These are phyloP conservation scores for Rhinoderma darwinii DNA, from an alignment of 2,113 vertebrate species.

Conservation along the genomic window DNA sequence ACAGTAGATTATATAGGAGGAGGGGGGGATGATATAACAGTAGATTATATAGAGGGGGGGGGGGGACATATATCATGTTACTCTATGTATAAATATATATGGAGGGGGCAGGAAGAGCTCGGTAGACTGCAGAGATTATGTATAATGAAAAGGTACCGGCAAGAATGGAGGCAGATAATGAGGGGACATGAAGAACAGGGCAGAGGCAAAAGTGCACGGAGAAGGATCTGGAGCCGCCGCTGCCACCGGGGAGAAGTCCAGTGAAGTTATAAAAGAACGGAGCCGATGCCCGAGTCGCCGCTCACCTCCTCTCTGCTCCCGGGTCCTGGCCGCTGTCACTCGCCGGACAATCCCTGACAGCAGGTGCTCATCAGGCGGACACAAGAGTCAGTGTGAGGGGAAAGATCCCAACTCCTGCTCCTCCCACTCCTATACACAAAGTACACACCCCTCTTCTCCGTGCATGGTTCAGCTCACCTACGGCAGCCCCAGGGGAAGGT, in stretches of 20 bases:
- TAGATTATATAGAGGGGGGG: not conserved
- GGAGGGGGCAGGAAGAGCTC: too few relatives aligned
- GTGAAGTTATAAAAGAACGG: not conserved
- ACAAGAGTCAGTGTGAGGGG: constrained; percentile 14
- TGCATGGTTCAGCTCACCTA: constrained; percentile 55
- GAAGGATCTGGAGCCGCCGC: not conserved
- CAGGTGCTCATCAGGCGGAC: not conserved
- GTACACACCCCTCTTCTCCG: constrained; percentile 48
- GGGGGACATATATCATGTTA: too few relatives aligned
- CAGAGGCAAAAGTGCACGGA: not conserved
- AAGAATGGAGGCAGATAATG: not conserved
- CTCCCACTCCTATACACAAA: constrained; percentile 5
- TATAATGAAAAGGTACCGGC: too few relatives aligned
- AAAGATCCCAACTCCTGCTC: not conserved
- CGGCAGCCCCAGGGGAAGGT: constrained; percentile 46
- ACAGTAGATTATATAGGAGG: too few relatives aligned
- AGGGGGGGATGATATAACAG: too few relatives aligned
- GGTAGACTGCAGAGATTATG: too few relatives aligned
- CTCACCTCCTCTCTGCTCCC: constrained; percentile 6
- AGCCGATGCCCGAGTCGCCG: not conserved
- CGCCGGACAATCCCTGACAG: not conserved
- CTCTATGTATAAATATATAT: too few relatives aligned
- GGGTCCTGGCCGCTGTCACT: not conserved
- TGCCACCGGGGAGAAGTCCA: not conserved
- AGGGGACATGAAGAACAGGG: not conserved